Evolutionary conservation across 2,888 invertebrate species (phyloP).

Genomic region (Hartigia nigra): DNA sequence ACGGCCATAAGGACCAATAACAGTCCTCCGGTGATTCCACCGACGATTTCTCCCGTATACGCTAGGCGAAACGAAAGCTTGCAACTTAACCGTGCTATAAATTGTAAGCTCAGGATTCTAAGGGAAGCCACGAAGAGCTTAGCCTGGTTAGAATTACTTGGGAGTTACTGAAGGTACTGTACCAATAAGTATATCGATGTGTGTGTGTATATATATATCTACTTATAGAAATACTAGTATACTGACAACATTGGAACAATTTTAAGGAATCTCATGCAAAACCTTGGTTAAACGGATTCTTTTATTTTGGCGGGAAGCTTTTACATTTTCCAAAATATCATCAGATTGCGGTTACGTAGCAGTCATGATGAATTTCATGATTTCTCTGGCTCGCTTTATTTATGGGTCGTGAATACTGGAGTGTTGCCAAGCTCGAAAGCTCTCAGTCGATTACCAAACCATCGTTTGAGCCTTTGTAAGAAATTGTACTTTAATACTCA

Average conservation of each 20-base stretch:
- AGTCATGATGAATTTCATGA: neutral
- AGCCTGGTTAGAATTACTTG: neutral
- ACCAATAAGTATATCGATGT: neutral
- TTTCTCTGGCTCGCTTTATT: neutral
- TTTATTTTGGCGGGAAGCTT: neutral
- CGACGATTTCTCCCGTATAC: constrained; percentile 85
- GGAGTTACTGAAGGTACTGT: neutral
- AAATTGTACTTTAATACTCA: constrained; percentile 68
- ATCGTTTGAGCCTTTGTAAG: neutral
- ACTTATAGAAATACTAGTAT: neutral
- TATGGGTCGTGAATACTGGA: neutral
- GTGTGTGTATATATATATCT: neutral
- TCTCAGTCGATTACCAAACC: neutral
- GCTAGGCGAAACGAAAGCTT: constrained; percentile 66
- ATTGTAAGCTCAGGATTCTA: neutral
- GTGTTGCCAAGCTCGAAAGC: neutral
- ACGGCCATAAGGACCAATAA: constrained; percentile 77
- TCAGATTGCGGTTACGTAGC: neutral
- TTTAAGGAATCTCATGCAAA: neutral
- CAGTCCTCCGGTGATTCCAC: constrained; percentile 83
- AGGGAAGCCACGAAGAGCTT: neutral
- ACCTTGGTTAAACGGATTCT: neutral
- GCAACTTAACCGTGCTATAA: neutral
- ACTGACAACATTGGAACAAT: neutral
- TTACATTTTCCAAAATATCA: neutral